Conservation (phyloP, 2,888 invertebrate species). For the Psylliodes chrysocephalus region DNA sequence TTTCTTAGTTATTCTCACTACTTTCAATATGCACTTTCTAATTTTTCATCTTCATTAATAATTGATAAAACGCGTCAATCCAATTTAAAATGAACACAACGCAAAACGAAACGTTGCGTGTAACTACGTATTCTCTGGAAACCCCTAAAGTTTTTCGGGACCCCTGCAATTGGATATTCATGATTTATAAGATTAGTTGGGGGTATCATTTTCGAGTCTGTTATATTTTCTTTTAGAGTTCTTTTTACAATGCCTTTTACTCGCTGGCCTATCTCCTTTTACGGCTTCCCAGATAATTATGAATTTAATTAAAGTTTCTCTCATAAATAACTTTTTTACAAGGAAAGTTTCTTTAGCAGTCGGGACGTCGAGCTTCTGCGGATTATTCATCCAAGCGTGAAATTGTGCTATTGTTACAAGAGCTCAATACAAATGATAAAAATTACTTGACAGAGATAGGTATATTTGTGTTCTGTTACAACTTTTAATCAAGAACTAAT, state of each 20-base stretch:
- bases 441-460: neutral
- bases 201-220: conserved; percentile 26
- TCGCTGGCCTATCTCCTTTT: conserved; percentile 39
- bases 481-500: no score
- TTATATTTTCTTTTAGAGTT: conserved; percentile 37
- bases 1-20: no score
- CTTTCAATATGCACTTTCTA: no score
- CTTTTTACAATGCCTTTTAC: conserved; percentile 40
- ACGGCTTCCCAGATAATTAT: conserved; percentile 49
- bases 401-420: conserved; percentile 13
- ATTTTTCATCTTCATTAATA: no score
- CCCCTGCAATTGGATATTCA: conserved; percentile 26
- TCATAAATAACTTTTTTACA: conserved; percentile 45
- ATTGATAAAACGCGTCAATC: no score
- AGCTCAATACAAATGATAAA: neutral
- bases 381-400: conserved; percentile 16
- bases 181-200: conserved; percentile 28
- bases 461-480: no score
- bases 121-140: neutral
- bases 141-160: neutral
- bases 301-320: conserved; percentile 50
- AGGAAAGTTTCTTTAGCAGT: conserved; percentile 33
- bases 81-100: no score
- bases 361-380: conserved; percentile 17
- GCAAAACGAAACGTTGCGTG: no score